Percentiles rank a stretch among this genome's conserved stretches.
Evolutionary conservation across 2,113 vertebrate genomes (phyloP).

Genomic region (Hyperoodon ampullatus): DNA sequence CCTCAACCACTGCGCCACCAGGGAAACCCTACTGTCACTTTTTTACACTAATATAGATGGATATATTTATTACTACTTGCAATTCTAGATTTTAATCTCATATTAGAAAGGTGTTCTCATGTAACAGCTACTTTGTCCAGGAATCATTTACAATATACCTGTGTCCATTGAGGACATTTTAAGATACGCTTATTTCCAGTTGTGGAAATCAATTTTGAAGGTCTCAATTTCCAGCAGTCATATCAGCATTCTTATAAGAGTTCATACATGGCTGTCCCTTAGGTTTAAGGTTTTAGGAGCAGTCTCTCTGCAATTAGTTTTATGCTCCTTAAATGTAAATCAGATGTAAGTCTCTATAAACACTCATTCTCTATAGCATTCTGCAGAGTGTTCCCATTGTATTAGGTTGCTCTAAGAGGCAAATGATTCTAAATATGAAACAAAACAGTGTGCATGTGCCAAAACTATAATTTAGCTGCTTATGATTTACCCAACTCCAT

Average conservation of each 20-base stretch:
- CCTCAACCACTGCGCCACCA: too few relatives aligned
- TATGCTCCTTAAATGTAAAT: conserved; percentile 80
- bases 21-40: not conserved
- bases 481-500: conserved; percentile 70
- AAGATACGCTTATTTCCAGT: conserved; percentile 63
- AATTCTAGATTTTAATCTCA: conserved; percentile 75
- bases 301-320: conserved; percentile 79
- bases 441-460: conserved; percentile 66
- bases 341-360: conserved; percentile 81
- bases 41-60: conserved; percentile 72
- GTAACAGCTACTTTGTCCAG: conserved; percentile 74
- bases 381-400: conserved; percentile 72
- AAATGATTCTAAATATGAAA: conserved; percentile 78
- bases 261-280: conserved; percentile 57
- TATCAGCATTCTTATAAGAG: conserved; percentile 50
- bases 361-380: conserved; percentile 69
- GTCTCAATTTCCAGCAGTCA: conserved; percentile 64
- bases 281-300: conserved; percentile 77
- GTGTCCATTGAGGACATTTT: conserved; percentile 67
- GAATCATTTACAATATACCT: conserved; percentile 63
- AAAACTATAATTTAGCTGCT: conserved; percentile 78
- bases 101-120: conserved; percentile 74
- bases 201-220: conserved; percentile 74
- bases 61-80: conserved; percentile 76
- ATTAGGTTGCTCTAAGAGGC: conserved; percentile 74